These are phyloP conservation scores for Heteronetta atricapilla DNA, from an alignment of 2,113 vertebrate species.

Conservation along the genomic window DNA sequence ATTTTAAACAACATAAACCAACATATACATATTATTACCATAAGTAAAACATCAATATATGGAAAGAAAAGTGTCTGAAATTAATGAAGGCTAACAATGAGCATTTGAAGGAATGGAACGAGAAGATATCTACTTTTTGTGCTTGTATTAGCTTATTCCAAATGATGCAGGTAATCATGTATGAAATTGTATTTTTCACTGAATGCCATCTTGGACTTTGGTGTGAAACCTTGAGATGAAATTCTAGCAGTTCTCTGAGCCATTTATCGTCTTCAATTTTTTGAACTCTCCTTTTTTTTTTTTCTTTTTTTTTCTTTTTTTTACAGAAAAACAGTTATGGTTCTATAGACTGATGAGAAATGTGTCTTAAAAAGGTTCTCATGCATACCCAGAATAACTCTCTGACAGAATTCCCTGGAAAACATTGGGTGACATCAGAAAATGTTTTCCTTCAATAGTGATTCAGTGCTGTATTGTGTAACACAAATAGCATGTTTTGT, in stretches of 20 bases:
- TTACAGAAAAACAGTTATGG: background rate
- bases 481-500: slow-evolving; percentile 43
- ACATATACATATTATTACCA: background rate
- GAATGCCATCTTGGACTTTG: background rate
- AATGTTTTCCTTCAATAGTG: slow-evolving; percentile 8
- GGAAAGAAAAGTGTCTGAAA: background rate
- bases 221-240: background rate
- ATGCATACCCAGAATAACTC: background rate
- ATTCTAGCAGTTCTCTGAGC: background rate
- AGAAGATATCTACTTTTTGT: background rate
- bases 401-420: background rate
- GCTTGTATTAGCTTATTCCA: background rate
- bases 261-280: background rate
- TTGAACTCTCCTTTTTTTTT: background rate
- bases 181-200: slow-evolving; percentile 15
- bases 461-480: slow-evolving; percentile 1
- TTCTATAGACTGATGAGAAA: background rate
- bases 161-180: background rate
- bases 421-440: background rate
- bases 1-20: background rate
- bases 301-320: background rate
- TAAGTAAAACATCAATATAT: background rate
- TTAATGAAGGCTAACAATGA: background rate
- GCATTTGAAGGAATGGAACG: background rate
- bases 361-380: background rate